Base-by-base conservation (phyloP, 2,797 vertebrate genomes). In the Psittacula derbiana region DNA sequence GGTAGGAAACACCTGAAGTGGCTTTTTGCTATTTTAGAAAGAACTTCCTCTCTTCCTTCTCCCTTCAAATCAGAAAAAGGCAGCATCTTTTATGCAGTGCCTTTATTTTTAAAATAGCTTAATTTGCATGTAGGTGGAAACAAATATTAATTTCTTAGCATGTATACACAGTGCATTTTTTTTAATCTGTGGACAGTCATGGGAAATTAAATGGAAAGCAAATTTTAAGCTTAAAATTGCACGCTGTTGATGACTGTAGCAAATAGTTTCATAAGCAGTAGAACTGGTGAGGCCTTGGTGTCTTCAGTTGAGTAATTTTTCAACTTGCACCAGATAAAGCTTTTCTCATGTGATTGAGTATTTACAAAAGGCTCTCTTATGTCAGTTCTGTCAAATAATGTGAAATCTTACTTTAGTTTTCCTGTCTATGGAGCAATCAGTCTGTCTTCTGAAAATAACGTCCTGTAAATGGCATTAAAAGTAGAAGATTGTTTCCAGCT, bases 381-480 rank as follows among this genome's bases (percentile, higher is more conserved):
- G 46, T 94, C 62, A 86, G 5, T 85, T 91, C 50, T 86, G 36
- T 95, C 58, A 87, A 86, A 81, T 80, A 90, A 62, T 40, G 21
- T 67, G 46, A 79, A 86, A 18, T 75, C 71, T 93, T 92, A 30
- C 66, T 82, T 85, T 86, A 65, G 53, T 60, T 90, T 84, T 89
- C 60, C 40, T 70, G 53, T 90, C 58, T 69, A 49, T 75, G 47
- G 50, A 91, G 30, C n/a, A 79, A 16, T 92, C 33, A 20, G 53
- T 50, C 72, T 81, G 30, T 69, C 50, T 87, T 88, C 64, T 75
- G 67, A 85, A 90, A 85, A 82, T 83, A 50, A 25, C 21, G 38
- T 79, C 74, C 55, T 91, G 50, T 88, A 84, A 95, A 79, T 55
- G 16, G 12, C 60, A 60, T 82, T 87, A 80, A 95, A 93, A 76